Conservation (phyloP, 1,140 invertebrate species). For the Drosophila sproati region DNA sequence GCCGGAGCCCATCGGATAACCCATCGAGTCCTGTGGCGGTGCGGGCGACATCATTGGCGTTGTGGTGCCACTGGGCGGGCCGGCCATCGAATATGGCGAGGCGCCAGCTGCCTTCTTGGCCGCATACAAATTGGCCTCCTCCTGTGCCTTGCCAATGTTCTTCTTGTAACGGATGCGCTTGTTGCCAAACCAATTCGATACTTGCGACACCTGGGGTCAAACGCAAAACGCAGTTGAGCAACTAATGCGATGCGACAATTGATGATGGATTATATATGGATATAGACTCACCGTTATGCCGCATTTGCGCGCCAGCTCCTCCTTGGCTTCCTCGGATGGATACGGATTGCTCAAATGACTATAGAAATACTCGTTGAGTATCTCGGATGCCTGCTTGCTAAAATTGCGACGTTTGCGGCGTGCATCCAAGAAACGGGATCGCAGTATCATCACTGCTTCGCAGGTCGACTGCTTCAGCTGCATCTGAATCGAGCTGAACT, state of each 20-base stretch:
- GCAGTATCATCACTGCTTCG: constrained; percentile 99
- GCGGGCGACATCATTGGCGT: constrained; percentile 97
- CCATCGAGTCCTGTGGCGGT: constrained; percentile 94
- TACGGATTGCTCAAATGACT: constrained; percentile 99
- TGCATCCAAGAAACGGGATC: constrained; percentile 96
- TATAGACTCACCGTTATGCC: constrained; percentile 96
- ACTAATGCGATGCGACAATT: neutral
- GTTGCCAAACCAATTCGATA: constrained; percentile 99
- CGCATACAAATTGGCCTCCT: constrained; percentile 99
- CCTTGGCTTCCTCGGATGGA: constrained; percentile 99
- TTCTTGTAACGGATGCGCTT: constrained; percentile 99
- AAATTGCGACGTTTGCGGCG: constrained; percentile 99
- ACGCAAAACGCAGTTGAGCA: neutral
- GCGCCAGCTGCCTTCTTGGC: constrained; percentile 99
- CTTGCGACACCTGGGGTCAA: constrained; percentile 87
- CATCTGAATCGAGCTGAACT: constrained; percentile 99
- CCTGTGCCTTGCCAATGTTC: constrained; percentile 99
- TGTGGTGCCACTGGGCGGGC: constrained; percentile 92
- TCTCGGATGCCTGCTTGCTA: constrained; percentile 99
- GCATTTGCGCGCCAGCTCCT: constrained; percentile 99
- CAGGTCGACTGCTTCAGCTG: constrained; percentile 99
- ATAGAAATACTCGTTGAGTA: constrained; percentile 99
- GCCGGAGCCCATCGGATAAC: constrained; percentile 93
- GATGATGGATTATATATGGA: no score
- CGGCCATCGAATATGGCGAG: constrained; percentile 95